Evolutionary conservation across 1,140 invertebrate species (phyloP), one percentile per base, ranked within the genome.

Genomic region (Drosophila parabipectinata): DNA sequence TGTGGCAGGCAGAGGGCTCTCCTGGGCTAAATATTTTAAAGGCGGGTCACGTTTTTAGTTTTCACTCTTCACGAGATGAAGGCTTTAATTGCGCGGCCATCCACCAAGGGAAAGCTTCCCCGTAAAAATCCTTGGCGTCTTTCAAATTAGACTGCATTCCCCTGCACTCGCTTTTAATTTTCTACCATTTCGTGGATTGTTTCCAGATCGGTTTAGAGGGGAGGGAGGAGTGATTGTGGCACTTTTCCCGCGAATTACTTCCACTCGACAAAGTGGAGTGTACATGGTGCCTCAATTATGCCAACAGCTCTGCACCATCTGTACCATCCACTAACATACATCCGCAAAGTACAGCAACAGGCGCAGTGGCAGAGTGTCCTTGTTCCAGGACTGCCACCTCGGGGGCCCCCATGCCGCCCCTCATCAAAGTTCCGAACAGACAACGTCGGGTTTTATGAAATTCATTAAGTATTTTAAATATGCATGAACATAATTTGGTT

Each of bases 401-500:
- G 5, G 7, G 15, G 4, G 15, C 44, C n/a, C 44, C n/a, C 21
- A 18, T 30, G 18, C 32, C 30, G 7, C 3, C 10, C 15, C 53
- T 28, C 54, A 32, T 58, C 9, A 54, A 30, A 39, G 28, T 34
- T 15, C 32, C 32, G 26, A 59, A 37, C 55, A 50, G 55, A 59
- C 63, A 58, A 32, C 62, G 55, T 39, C 32, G 53, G 39, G 32
- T 51, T 66, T 59, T 37, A 50, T 58, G 10, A 59, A 66, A 59
- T 60, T 60, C 63, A 67, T 67, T 52, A 60, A 34, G 48, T 37
- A 44, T 45, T 60, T 67, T 52, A 67, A 67, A 60, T 67, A 67
- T 67, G 56, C 56, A 67, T 18, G 24, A 60, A 67, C 63, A 66
- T 66, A 52, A 67, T 60, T 59, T 34, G 34, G 48, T 30, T 30